Percentiles rank a stretch among this genome's conserved stretches.
Evolutionary conservation across 2,797 vertebrate genomes (phyloP).

Genomic region (Lacerta bilineata): DNA sequence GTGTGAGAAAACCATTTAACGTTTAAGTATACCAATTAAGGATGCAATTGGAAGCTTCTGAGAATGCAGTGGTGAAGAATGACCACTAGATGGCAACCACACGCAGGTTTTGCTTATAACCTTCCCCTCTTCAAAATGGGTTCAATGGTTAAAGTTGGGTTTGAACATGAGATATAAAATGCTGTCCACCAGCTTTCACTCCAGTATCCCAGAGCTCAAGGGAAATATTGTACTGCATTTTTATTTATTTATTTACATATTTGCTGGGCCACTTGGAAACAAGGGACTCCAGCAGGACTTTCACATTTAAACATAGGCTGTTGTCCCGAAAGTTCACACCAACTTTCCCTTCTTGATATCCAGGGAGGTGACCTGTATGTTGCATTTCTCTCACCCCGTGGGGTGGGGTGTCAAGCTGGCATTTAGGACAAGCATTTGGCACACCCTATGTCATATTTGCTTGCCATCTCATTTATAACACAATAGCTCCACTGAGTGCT

Average conservation of each 20-base stretch:
- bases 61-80: not conserved
- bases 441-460: too few species aligned
- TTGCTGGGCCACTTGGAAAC: not conserved
- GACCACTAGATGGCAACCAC: conserved; percentile 23
- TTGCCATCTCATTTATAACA: too few species aligned
- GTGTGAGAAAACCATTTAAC: not conserved
- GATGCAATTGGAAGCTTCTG: not conserved
- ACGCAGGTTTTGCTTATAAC: not conserved
- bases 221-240: not conserved
- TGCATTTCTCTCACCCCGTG: not conserved
- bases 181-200: not conserved
- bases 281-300: not conserved
- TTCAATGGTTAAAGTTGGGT: not conserved
- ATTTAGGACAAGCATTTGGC: too few species aligned
- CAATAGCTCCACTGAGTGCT: too few species aligned
- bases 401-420: too few species aligned
- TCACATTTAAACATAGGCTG: not conserved
- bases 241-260: not conserved
- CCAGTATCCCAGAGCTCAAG: not conserved
- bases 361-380: not conserved
- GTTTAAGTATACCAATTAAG: not conserved
- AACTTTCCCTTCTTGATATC: not conserved
- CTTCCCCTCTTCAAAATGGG: not conserved
- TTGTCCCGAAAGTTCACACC: not conserved
- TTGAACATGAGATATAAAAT: not conserved